Evolutionary conservation across 2,797 vertebrate genomes (phyloP), one percentile per base, ranked within the genome.

Genomic region (Dipus sagitta): DNA sequence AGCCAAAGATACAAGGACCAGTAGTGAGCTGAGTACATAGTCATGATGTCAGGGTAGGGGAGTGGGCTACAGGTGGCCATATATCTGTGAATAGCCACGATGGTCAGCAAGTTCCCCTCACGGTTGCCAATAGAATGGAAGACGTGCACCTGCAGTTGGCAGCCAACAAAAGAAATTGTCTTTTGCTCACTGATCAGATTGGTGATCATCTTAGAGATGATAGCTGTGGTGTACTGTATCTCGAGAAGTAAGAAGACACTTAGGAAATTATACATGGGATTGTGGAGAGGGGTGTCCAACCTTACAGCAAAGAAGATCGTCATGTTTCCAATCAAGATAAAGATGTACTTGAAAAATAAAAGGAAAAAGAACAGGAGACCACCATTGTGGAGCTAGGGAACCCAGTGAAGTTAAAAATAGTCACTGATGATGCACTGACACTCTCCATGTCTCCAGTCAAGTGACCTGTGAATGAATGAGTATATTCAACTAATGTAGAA

Each of bases 11-110:
- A 95, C 98, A 47, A 47, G 93, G 96, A 42, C 82, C 47, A 83
- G 23, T 75, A 0, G 94, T 97, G 88, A 76, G 98, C 90, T 82
- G 97, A 94, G n/a, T 10, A 6, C 87, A 96, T 6, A 77, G 90
- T 97, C 65, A 98, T 95, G 70, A 98, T 26, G 58, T 9, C 64
- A 2, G 95, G 64, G 68, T 98, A 98, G 89, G 30, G 54, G 17
- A 97, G 96, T 14, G 96, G 97, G 7, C 94, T 72, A 60, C 96
- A 97, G 75, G 96, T 96, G n/a, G 95, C 96, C 30, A 97, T 17
- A 5, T 97, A 97, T 1, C 93, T 92, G 32, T 97, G 96, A 0
- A 96, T 87, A 20, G 96, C 96, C 97, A 97, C 96, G 8, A 92
- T 84, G 0, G 95, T 96, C 26, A 97, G 67, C 72, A 97, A 64